Conservation (phyloP, 1,140 invertebrate genomes). For the Yoshiicerus persimilis region DNA sequence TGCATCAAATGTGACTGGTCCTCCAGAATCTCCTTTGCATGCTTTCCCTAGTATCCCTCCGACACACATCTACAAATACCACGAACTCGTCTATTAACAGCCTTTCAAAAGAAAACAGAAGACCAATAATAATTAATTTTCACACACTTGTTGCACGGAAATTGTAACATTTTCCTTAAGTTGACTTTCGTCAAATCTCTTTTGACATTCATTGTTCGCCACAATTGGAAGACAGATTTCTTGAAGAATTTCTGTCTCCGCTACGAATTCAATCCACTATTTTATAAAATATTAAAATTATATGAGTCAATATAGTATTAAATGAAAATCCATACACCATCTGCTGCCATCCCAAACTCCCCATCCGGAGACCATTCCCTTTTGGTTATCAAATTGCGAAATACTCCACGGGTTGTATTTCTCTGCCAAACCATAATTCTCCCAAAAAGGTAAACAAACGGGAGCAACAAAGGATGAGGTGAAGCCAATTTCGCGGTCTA, state of each 20-base stretch:
- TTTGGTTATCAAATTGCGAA: not conserved
- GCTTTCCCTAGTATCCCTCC: constrained; percentile 30
- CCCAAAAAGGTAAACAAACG: not conserved
- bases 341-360: no score
- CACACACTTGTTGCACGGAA: constrained; percentile 26
- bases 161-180: constrained; percentile 2
- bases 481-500: not conserved
- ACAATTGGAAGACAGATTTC: constrained; percentile 38
- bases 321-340: not conserved
- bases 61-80: constrained; percentile 35
- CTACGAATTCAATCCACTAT: not conserved
- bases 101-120: not conserved
- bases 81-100: no score
- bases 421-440: not conserved
- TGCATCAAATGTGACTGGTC: not conserved
- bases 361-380: not conserved
- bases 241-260: constrained; percentile 27
- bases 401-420: not conserved
- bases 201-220: constrained; percentile 40
- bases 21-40: constrained; percentile 69
- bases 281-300: not conserved
- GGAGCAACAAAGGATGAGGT: not conserved
- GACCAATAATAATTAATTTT: not conserved
- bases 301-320: not conserved
- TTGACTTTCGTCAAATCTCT: not conserved